Evolutionary conservation across 2,797 vertebrate genomes (phyloP), one percentile per base, ranked within the genome.

Genomic region (Moxostoma hubbsi): DNA sequence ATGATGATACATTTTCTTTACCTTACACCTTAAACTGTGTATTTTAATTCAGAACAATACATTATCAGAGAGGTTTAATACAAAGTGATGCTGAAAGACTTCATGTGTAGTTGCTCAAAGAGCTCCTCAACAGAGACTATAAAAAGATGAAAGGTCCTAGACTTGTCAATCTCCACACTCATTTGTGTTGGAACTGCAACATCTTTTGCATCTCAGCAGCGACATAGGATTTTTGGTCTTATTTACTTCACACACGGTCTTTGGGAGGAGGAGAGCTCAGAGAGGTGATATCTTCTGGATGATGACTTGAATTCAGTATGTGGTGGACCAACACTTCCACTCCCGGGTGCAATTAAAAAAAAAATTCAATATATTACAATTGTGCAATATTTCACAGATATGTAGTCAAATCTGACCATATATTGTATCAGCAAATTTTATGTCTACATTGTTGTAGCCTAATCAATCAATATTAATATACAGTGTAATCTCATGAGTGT

Each of bases 131-230:
- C 57, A 80, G 63, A 84, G 77, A 75, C 85, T 82, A 81, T 82
- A 81, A 86, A 86, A 86, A 81, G 75, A 77, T 79, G 59, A 66
- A 79, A 82, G 73, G 69, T 77, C 81, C 55, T 47, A 73, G 63
- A 81, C 80, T 73, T 86, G 82, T 85, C 83, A 85, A 80, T 82
- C 75, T 69, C 66, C 61, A 85, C 79, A 84, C 83, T 81, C 81
- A 84, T 86, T 84, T 81, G 68, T 67, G 83, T 73, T 80, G 71
- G 46, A 80, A 75, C 74, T 68, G 77, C 84, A 83, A 82, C 78
- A 65, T 80, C 55, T 86, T 78, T 81, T 74, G 68, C 68, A 66
- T 64, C 81, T 77, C 70, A 51, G 80, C 68, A 57, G 61, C n/a
- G 51, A 72, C 15, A 76, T 24, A 54, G 72, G 84, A 86, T 86